A percentile compares a stretch with the other conserved stretches of the same genome.
These are phyloP conservation scores for Cyclophora albipunctata DNA, from an alignment of 2,888 invertebrate species.

Conservation along the genomic window DNA sequence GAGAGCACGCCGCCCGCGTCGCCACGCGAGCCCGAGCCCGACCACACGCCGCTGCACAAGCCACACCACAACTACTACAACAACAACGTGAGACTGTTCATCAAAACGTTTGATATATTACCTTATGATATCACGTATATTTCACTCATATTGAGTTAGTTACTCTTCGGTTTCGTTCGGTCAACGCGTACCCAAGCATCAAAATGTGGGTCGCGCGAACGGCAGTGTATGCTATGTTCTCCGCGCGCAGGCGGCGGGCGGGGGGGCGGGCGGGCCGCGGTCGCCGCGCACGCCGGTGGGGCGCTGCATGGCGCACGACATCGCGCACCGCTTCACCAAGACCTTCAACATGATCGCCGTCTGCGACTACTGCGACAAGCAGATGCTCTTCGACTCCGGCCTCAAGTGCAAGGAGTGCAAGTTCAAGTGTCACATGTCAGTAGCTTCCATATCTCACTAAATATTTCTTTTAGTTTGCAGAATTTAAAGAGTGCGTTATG, in stretches of 20 bases:
- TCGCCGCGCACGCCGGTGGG: slow-evolving; percentile 78
- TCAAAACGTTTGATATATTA: background rate
- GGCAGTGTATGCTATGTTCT: too few relatives aligned
- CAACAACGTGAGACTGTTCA: slow-evolving; percentile 37
- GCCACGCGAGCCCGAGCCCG: slow-evolving; percentile 27
- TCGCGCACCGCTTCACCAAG: slow-evolving; percentile 92
- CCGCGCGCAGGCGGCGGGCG: too few relatives aligned
- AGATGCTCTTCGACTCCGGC: slow-evolving; percentile 87
- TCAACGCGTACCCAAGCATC: too few relatives aligned
- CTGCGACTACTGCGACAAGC: slow-evolving; percentile 92
- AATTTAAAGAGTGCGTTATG: too few relatives aligned
- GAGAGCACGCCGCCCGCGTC: slow-evolving; percentile 36
- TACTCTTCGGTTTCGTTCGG: too few relatives aligned
- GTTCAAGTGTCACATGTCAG: slow-evolving; percentile 85
- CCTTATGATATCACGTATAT: too few relatives aligned
- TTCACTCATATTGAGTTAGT: too few relatives aligned
- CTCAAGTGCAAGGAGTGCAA: slow-evolving; percentile 96
- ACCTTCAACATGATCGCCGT: slow-evolving; percentile 91
- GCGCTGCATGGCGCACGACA: slow-evolving; percentile 87
- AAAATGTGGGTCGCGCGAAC: too few relatives aligned
- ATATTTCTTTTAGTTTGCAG: background rate
- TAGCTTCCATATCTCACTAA: background rate
- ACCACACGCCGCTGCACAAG: slow-evolving; percentile 27
- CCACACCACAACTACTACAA: slow-evolving; percentile 30
- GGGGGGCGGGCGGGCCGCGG: slow-evolving; percentile 69